Evolutionary conservation across 2,797 vertebrate genomes (phyloP).

Genomic region (Gallinago stenura): DNA sequence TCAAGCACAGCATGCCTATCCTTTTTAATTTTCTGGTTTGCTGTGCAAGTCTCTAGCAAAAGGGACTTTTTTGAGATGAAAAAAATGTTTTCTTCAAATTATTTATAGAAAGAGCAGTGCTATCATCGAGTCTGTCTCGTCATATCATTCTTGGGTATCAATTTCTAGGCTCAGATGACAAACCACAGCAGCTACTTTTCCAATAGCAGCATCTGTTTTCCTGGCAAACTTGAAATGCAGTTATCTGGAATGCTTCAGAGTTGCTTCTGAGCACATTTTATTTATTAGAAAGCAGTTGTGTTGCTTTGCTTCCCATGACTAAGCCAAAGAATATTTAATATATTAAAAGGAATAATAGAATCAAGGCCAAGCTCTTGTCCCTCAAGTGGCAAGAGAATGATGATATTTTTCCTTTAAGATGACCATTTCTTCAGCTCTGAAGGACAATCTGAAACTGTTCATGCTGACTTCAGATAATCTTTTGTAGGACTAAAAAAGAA

Average conservation of each 20-base stretch:
- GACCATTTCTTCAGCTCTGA: background rate
- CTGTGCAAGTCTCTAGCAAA: conserved; percentile 41
- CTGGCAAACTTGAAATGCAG: conserved; percentile 67
- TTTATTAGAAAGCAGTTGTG: conserved; percentile 75
- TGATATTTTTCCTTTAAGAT: background rate
- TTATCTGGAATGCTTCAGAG: conserved; percentile 62
- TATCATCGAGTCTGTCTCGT: conserved; percentile 67
- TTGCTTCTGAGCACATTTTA: conserved; percentile 64
- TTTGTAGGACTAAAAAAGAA: background rate
- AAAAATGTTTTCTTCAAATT: conserved; percentile 56
- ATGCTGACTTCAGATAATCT: background rate
- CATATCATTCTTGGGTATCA: conserved; percentile 73
- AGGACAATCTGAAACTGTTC: background rate
- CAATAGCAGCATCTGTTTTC: conserved; percentile 80
- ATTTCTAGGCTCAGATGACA: conserved; percentile 75
- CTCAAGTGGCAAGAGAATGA: background rate
- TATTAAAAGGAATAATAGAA: conserved; percentile 53
- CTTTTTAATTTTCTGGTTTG: conserved; percentile 70
- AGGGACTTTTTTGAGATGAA: background rate
- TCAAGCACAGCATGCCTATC: conserved; percentile 46
- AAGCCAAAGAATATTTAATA: conserved; percentile 71
- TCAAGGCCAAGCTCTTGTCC: conserved; percentile 20
- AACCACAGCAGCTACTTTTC: conserved; percentile 80
- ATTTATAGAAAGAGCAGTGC: conserved; percentile 74
- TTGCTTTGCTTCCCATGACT: conserved; percentile 52